Conservation (phyloP, 2,797 vertebrate species). For the Acipenser oxyrinchus region DNA sequence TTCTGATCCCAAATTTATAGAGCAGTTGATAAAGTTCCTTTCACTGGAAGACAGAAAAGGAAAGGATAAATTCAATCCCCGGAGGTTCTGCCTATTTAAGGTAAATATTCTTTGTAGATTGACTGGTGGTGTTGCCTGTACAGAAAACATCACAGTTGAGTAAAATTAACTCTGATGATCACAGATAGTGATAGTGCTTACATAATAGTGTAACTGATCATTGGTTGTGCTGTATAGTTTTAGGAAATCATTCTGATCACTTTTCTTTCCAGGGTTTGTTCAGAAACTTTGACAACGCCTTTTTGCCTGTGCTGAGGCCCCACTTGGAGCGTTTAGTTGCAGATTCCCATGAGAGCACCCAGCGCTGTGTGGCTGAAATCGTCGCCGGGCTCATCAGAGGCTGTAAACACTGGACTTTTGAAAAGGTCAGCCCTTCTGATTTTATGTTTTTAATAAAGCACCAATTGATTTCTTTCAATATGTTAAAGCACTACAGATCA, state of each 20-base stretch:
- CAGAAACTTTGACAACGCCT: constrained; percentile 83
- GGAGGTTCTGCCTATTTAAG: constrained; percentile 96
- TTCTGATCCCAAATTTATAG: constrained; percentile 83
- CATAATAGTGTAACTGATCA: no score
- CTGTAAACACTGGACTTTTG: constrained; percentile 87
- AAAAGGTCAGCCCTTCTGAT: constrained; percentile 48
- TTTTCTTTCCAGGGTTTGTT: constrained; percentile 73
- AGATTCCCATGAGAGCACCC: constrained; percentile 89
- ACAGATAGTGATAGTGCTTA: no score
- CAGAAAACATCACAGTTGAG: no score
- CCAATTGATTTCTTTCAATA: no score
- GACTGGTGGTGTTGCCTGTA: constrained; percentile 16
- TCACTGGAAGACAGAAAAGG: constrained; percentile 96
- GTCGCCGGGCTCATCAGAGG: constrained; percentile 92
- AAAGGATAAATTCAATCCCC: constrained; percentile 96
- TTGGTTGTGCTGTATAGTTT: no score
- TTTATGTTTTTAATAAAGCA: no score
- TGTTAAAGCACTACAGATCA: no score
- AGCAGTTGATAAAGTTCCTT: constrained; percentile 89
- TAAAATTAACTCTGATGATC: no score
- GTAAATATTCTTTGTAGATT: constrained; percentile 46
- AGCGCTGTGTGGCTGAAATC: constrained; percentile 90
- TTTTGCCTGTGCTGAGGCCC: constrained; percentile 76
- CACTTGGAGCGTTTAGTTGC: constrained; percentile 83
- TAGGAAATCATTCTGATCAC: no score